These are phyloP conservation scores for Characodon lateralis DNA, from an alignment of 2,797 vertebrate species.

Conservation along the genomic window DNA sequence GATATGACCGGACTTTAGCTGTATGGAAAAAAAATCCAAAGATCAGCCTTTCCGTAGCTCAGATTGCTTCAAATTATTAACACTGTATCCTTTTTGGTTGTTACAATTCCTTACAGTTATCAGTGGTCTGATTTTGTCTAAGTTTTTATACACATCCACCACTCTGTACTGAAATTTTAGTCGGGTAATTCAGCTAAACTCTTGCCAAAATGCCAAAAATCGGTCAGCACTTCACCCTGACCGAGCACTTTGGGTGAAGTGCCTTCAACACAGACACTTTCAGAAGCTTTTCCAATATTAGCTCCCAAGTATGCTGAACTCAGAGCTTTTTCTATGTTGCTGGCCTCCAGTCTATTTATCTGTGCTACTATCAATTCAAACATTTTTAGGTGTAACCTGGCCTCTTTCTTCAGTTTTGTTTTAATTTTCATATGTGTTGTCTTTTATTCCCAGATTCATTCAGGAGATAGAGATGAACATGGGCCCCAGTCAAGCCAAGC, in stretches of 20 bases:
- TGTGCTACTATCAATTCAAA: conserved; percentile 23
- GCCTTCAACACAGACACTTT: conserved; percentile 39
- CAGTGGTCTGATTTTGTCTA: background rate
- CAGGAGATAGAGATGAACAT: conserved; percentile 93
- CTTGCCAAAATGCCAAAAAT: conserved; percentile 3
- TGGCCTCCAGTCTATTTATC: conserved; percentile 20
- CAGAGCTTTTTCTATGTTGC: conserved; percentile 14
- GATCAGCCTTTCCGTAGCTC: background rate
- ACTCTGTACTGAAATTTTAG: conserved; percentile 9
- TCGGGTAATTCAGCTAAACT: conserved; percentile 11
- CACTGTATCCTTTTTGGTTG: background rate
- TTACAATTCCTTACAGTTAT: background rate
- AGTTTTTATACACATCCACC: background rate
- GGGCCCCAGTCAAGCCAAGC: conserved; percentile 90
- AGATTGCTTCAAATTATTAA: conserved; percentile 38
- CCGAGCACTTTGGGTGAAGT: conserved; percentile 21
- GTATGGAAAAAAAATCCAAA: conserved; percentile 19
- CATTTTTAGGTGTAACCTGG: background rate
- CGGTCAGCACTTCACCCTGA: no score
- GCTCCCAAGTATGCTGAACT: conserved; percentile 14
- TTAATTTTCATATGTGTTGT: conserved; percentile 20
- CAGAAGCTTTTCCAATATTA: conserved; percentile 32
- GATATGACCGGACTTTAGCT: conserved; percentile 51
- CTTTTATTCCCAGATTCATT: conserved; percentile 86
- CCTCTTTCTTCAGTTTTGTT: conserved; percentile 8